Base-by-base conservation (phyloP, 2,888 invertebrate species). In the Diadromus collaris region DNA sequence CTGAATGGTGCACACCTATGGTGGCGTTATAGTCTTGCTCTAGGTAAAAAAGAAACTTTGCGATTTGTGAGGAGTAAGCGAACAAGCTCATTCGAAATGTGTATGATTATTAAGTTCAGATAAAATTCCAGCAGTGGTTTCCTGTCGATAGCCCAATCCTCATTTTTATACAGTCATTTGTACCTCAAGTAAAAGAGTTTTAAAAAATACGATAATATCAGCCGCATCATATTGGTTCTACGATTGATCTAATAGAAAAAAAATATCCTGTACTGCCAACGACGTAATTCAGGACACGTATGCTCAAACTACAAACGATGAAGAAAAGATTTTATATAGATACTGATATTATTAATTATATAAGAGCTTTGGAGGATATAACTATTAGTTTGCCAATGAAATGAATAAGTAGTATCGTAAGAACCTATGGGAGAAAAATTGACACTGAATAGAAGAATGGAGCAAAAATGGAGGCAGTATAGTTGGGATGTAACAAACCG, bases 21-120 rank as follows among this genome's bases (percentile, higher is more conserved):
- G 29, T 58, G 27, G 83, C 81, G 84, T 82, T 85, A 82, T 84
- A 83, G 79, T 81, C 82, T 85, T 84, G 82, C 76, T 83, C 80
- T 61, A 65, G 41, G 64, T 77, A 61, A 64, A 46, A 58, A 67
- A 68, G 56, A 75, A 70, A 46, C 58, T 44, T 69, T 46, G 34
- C 60, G 32, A 48, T 70, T 60, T 34, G 48, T 16, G 34, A 48
- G 13, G 32, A 32, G 54, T 27, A 46, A 73, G 69, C 54, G 51
- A 24, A 68, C 54, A 63, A 46, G 41, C 34, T 41, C 67, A 58
- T 54, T 64, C 48, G 61, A 74, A 29, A 29, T 38, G 56, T 60
- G 46, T 27, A 69, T 74, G 64, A 80, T 74, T 75, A 73, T 80
- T 80, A 80, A 81, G 81, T 80, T 81, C 81, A 81, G 81, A 81